These are phyloP conservation scores for Pangasius djambal DNA, from an alignment of 2,797 vertebrate species.

Conservation along the genomic window DNA sequence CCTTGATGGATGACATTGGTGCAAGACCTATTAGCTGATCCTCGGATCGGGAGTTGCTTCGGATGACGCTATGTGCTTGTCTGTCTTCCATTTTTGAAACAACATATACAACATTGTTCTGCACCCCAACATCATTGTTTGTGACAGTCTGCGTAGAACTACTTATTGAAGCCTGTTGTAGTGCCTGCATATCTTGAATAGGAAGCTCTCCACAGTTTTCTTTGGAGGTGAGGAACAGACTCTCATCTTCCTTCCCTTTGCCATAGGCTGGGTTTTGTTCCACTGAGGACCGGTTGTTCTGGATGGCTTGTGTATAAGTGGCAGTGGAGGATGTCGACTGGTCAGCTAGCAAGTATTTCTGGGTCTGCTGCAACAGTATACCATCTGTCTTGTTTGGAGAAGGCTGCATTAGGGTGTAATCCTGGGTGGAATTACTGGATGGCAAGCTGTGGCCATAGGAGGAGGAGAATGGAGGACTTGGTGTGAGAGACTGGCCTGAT, in stretches of 20 bases:
- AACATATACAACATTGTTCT: conserved; percentile 86
- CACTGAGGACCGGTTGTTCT: conserved; percentile 81
- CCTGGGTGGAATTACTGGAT: conserved; percentile 81
- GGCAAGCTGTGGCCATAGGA: conserved; percentile 81
- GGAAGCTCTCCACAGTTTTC: conserved; percentile 82
- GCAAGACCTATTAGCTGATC: conserved; percentile 84
- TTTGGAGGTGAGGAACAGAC: conserved; percentile 77
- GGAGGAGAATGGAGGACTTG: conserved; percentile 84
- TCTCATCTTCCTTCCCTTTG: conserved; percentile 86
- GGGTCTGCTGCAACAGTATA: conserved; percentile 83
- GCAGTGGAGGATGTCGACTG: conserved; percentile 83
- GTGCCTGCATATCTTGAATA: conserved; percentile 84
- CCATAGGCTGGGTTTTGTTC: conserved; percentile 82
- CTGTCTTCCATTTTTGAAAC: conserved; percentile 91
- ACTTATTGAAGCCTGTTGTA: conserved; percentile 85
- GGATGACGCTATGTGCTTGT: conserved; percentile 92
- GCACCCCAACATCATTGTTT: conserved; percentile 75
- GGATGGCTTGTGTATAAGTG: conserved; percentile 83
- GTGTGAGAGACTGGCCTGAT: conserved; percentile 84
- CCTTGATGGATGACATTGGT: conserved; percentile 81
- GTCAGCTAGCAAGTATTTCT: conserved; percentile 85
- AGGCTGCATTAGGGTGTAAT: conserved; percentile 85
- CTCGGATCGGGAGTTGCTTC: conserved; percentile 89
- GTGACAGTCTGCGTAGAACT: conserved; percentile 79
- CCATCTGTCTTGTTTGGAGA: conserved; percentile 82